Evolutionary conservation across 2,888 invertebrate genomes (phyloP), one percentile per base, ranked within the genome.

Genomic region (Colostygia pectinataria): DNA sequence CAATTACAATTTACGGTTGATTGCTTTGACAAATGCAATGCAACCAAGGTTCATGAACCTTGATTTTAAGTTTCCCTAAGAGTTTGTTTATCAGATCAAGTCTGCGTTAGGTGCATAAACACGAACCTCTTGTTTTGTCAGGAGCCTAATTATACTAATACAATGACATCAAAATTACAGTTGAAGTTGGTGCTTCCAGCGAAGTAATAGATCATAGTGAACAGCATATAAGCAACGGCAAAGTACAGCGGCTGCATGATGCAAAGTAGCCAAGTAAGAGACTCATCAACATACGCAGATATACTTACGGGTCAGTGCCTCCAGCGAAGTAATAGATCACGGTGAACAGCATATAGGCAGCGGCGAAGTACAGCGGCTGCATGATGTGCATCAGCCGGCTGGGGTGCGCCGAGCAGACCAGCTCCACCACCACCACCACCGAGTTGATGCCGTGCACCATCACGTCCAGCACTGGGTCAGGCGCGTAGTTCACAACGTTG

Each of bases 151-250:
- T n/a, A n/a, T n/a, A n/a, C n/a, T n/a, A n/a, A n/a, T n/a, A n/a
- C n/a, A n/a, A n/a, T n/a, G n/a, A n/a, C n/a, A n/a, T n/a, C n/a
- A n/a, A n/a, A n/a, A n/a, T n/a, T n/a, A n/a, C n/a, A n/a, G n/a
- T n/a, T n/a, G n/a, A n/a, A n/a, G 76, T 95, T 94, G 10, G 92
- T 91, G 48, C 96, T 96, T 32, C 95, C 96, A 32, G 93, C 92
- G 49, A 91, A 75, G 76, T 92, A 95, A 76, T 96, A 96, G 37
- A 94, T 84, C 32, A 93, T 81, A 12, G 93, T 93, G 75, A 96
- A 97, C 34, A 94, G 71, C 46, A 94, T 89, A 77, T 96, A 97
- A 8, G 91, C 83, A 10, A 92, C 73, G 6, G 93, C 93, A 78
- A 96, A 93, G 56, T 93, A 87, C 14, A 94, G 84, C n/a, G 94